A percentile compares a stretch with the other conserved stretches of the same genome.
Evolutionary conservation across 64 coral and sea anemone genomes (phyloP).

Genomic region (Dendronephthya gigantea): DNA sequence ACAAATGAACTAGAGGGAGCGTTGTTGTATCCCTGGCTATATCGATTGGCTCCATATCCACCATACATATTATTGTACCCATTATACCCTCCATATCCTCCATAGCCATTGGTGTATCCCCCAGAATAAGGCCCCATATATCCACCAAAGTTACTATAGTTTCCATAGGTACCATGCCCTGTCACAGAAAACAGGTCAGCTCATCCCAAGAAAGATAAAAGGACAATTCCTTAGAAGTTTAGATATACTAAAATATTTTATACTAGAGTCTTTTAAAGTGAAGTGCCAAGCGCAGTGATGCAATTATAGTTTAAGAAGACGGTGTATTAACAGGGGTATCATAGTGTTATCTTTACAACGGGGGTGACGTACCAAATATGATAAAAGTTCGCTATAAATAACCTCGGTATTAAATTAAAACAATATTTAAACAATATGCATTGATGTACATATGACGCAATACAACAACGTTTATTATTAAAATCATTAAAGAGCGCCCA

Average conservation of each 20-base stretch:
- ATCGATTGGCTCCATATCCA: conserved; percentile 47
- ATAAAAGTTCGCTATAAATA: too few relatives aligned
- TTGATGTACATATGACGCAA: too few relatives aligned
- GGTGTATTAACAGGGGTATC: neutral
- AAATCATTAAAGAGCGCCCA: neutral
- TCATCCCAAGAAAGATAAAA: too few relatives aligned
- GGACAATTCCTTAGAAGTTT: too few relatives aligned
- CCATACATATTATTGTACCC: conserved; percentile 5
- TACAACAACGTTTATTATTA: neutral
- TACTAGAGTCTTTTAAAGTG: too few relatives aligned
- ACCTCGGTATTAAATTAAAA: too few relatives aligned
- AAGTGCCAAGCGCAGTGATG: too few relatives aligned
- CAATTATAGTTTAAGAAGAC: neutral
- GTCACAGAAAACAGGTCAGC: too few relatives aligned
- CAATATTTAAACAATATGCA: too few relatives aligned
- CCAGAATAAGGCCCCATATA: neutral
- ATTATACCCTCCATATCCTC: conserved; percentile 34
- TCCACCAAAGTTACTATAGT: neutral
- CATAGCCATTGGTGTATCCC: conserved; percentile 35
- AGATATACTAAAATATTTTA: too few relatives aligned
- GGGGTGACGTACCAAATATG: too few relatives aligned
- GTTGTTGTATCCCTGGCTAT: conserved; percentile 33
- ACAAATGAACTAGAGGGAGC: conserved; percentile 51
- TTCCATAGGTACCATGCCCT: neutral
- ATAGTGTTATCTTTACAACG: too few relatives aligned